Evolutionary conservation across 2,797 vertebrate genomes (phyloP).

Genomic region (Momotus momota): DNA sequence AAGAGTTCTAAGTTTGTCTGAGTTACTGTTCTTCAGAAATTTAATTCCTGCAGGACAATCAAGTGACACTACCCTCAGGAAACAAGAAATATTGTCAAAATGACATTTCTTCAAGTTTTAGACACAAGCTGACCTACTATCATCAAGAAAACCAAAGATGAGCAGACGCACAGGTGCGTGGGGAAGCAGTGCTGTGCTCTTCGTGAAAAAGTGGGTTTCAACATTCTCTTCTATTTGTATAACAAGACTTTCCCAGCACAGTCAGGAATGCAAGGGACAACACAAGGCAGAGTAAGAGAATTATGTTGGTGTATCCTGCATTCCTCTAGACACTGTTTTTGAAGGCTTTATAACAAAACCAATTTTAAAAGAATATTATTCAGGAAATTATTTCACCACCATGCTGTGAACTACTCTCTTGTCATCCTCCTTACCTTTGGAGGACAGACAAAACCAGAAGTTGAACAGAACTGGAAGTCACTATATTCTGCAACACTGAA

Average conservation of each 20-base stretch:
- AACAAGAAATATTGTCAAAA: slow-evolving; percentile 48
- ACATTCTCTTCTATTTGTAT: slow-evolving; percentile 27
- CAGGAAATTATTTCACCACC: not conserved
- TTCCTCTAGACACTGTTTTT: not conserved
- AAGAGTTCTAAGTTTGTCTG: not conserved
- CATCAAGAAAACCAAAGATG: slow-evolving; percentile 64
- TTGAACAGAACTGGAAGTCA: not conserved
- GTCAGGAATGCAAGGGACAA: slow-evolving; percentile 9
- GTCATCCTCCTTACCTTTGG: not conserved
- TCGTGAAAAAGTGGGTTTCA: slow-evolving; percentile 1
- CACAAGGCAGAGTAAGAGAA: not conserved
- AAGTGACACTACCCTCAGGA: slow-evolving; percentile 15
- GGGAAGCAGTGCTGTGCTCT: slow-evolving; percentile 2
- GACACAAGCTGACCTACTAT: slow-evolving; percentile 63
- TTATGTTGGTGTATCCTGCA: not conserved
- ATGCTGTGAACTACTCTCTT: not conserved
- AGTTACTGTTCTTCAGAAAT: not conserved
- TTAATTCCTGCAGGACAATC: slow-evolving; percentile 26
- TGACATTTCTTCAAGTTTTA: slow-evolving; percentile 56
- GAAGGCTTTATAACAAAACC: not conserved
- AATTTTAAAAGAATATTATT: not conserved
- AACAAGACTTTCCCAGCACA: not conserved
- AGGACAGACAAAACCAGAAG: not conserved
- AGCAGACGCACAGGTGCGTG: slow-evolving; percentile 1
- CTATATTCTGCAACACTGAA: not conserved